Evolutionary conservation across 2,797 vertebrate species (phyloP), one percentile per base, ranked within the genome.

Genomic region (Hoplostethus mediterraneus): DNA sequence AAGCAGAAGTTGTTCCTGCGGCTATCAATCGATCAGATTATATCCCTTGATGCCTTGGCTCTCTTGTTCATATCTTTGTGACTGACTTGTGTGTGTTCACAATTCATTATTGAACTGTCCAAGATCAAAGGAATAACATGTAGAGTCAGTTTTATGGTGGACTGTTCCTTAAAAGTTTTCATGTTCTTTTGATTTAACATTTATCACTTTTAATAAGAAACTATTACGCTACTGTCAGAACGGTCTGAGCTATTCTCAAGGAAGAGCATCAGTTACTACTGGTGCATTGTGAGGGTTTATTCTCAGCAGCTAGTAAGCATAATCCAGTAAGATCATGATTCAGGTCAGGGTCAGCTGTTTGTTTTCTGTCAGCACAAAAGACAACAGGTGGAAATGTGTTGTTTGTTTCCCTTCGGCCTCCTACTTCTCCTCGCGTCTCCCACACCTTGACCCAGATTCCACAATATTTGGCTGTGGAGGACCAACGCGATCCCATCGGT

Each of bases 401-500:
- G 69, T 82, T 79, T 80, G 72, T 51, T 72, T 7, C 25, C 59
- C 63, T 11, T 33, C 3, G 1, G 53, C 71, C 56, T 78, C 45
- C 31, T 62, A 56, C 31, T 77, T 61, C n/a, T 56, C 53, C 48
- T 45, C 12, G 3, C 2, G 17, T 31, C 36, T 62, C 33, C 21
- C 6, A 0, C 79, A 80, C 61, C 74, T 75, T 90, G 92, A 89
- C 91, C 90, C 86, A 91, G 66, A 92, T 94, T 73, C 78, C 75
- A 67, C 67, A 61, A 48, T 65, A 21, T 75, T 86, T 82, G 75
- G 87, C 82, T 45, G 58, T 89, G 84, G 83, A 92, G 90, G 82
- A 93, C 90, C 87, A 90, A 95, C 16, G 73, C 82, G 91, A 93
- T 83, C 81, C 77, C 72, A 28, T 75, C 77, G 72, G 28, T 74